A percentile compares a stretch with the other conserved stretches of the same genome.
These are phyloP conservation scores for Empis livida DNA, from an alignment of 2,888 invertebrate species.

Conservation along the genomic window DNA sequence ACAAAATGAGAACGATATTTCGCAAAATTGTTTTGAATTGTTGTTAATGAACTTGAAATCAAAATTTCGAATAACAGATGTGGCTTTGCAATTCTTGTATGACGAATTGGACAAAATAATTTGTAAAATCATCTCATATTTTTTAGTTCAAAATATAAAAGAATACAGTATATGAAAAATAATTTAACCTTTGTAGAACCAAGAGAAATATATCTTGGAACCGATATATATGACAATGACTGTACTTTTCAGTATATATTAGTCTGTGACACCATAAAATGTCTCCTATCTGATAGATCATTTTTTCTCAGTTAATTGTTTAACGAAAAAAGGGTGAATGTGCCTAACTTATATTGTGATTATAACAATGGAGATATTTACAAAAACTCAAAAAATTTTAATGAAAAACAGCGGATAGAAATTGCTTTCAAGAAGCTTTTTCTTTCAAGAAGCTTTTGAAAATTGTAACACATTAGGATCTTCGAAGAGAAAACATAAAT, in stretches of 20 bases:
- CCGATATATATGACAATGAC: conserved; percentile 5
- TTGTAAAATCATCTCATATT: no score
- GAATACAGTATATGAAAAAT: background rate
- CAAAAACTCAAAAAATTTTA: conserved; percentile 1
- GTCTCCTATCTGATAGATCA: conserved; percentile 1
- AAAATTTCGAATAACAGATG: no score
- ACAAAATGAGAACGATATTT: no score
- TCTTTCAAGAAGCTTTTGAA: conserved; percentile 11
- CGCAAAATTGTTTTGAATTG: no score
- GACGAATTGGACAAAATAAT: no score
- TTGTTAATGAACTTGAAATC: no score
- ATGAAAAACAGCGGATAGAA: conserved; percentile 1
- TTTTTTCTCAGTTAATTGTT: conserved; percentile 3
- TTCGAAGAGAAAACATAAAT: conserved; percentile 10
- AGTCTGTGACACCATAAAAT: conserved; percentile 1
- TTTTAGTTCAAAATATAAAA: background rate
- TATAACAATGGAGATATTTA: conserved; percentile 6
- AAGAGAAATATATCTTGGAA: conserved; percentile 5
- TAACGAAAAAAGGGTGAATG: background rate
- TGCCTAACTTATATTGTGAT: conserved; percentile 1
- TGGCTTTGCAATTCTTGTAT: no score
- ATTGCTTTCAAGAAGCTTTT: conserved; percentile 8
- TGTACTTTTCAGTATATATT: conserved; percentile 6
- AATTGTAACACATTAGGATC: conserved; percentile 9
- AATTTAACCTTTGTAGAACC: conserved; percentile 2